A percentile compares a stretch with the other conserved stretches of the same genome.
These are phyloP conservation scores for Ascaphus truei DNA, from an alignment of 2,113 vertebrate species.

Conservation along the genomic window DNA sequence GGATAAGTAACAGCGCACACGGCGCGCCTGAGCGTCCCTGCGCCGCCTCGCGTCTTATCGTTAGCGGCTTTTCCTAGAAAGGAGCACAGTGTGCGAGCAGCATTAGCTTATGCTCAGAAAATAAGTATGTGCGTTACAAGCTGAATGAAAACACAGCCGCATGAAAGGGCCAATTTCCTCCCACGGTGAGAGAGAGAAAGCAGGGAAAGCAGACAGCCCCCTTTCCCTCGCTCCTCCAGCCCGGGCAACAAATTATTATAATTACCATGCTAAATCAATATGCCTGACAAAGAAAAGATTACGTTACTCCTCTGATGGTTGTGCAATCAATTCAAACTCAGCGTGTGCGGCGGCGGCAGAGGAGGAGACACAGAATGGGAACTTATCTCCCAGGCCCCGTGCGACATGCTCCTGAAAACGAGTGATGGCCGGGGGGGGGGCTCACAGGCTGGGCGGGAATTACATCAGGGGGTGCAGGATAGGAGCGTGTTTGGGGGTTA, in stretches of 20 bases:
- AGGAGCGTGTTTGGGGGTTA: too few relatives aligned
- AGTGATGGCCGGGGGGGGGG: background rate
- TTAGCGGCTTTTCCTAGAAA: too few relatives aligned
- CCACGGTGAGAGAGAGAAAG: background rate
- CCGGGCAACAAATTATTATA: constrained; percentile 1
- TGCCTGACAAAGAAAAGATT: constrained; percentile 20
- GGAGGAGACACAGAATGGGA: constrained; percentile 3
- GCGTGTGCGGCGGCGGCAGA: background rate
- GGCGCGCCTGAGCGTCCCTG: too few relatives aligned
- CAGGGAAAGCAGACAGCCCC: background rate
- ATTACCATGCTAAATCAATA: constrained; percentile 3
- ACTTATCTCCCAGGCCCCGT: constrained; percentile 8
- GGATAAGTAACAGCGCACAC: too few relatives aligned
- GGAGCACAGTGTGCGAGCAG: background rate
- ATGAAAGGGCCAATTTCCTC: background rate
- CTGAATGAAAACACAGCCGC: background rate
- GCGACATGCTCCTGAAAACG: background rate
- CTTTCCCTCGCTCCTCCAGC: background rate
- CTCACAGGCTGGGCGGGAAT: background rate
- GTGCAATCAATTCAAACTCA: constrained; percentile 13
- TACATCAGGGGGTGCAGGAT: too few relatives aligned
- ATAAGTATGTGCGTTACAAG: background rate
- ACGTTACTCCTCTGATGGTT: constrained; percentile 6
- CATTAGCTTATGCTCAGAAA: background rate
- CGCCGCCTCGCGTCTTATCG: too few relatives aligned